These are phyloP conservation scores for Stenolophus ochropezus DNA, from an alignment of 2,888 invertebrate species.

Conservation along the genomic window DNA sequence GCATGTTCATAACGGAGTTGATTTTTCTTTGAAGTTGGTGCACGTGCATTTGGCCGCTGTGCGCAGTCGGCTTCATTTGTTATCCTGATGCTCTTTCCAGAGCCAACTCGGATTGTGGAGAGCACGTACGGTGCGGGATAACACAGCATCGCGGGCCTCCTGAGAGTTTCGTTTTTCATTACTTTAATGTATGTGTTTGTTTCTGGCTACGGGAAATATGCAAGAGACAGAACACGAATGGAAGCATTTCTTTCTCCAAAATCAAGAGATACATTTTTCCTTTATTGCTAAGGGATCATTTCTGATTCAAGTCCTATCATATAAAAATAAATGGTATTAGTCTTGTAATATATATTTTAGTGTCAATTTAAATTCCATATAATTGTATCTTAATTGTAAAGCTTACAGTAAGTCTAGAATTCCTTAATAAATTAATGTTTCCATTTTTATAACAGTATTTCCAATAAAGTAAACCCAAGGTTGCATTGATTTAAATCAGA, in stretches of 20 bases:
- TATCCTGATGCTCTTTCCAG: constrained; percentile 17
- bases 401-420: no score
- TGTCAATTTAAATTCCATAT: no score
- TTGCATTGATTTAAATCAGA: no score
- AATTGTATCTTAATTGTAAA: no score
- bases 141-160: not conserved
- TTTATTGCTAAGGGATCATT: not conserved
- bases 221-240: not conserved
- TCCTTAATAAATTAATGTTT: no score
- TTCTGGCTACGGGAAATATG: not conserved
- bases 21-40: constrained; percentile 17
- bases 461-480: no score
- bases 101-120: not conserved
- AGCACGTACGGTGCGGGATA: not conserved
- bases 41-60: not conserved
- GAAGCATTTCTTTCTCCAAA: not conserved
- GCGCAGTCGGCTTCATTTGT: constrained; percentile 25
- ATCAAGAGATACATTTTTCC: not conserved
- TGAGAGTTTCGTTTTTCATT: constrained; percentile 33
- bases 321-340: no score
- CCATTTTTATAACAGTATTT: no score
- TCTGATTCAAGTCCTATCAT: not conserved
- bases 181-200: constrained; percentile 24
- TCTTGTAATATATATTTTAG: no score
- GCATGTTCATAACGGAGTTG: not conserved